phyloP scores from a whole-genome alignment of 2,888 invertebrate species.

The Tineola bisselliella region DNA sequence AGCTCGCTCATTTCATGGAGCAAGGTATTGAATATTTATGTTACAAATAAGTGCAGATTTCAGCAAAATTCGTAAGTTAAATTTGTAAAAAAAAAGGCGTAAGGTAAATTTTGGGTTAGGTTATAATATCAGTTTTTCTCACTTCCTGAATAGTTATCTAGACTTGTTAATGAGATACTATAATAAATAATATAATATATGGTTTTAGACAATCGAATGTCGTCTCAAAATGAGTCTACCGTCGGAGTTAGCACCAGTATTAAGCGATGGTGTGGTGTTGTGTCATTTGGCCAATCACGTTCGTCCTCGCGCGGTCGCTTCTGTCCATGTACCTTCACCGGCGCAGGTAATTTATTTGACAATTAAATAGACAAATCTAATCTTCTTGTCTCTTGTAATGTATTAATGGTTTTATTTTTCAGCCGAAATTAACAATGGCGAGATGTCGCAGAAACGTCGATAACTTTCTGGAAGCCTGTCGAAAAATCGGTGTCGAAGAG shows the following conservation, averaged over 20 bases:
- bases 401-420: slow-evolving; percentile 18
- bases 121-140: no score
- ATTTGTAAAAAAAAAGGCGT: no score
- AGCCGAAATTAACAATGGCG: slow-evolving; percentile 96
- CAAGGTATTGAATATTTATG: no score
- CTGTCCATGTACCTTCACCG: slow-evolving; percentile 94
- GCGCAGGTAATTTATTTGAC: slow-evolving; percentile 80
- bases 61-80: no score
- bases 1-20: no score
- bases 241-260: slow-evolving; percentile 82
- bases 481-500: slow-evolving; percentile 94
- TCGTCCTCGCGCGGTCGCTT: slow-evolving; percentile 88
- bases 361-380: no score
- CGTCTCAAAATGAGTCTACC: slow-evolving; percentile 91
- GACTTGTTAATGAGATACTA: no score
- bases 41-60: no score
- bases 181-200: neutral
- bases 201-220: slow-evolving; percentile 83
- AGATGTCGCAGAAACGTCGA: slow-evolving; percentile 94
- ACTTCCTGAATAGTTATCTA: no score
- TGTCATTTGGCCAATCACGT: slow-evolving; percentile 96
- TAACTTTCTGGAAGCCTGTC: slow-evolving; percentile 94
- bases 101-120: no score
- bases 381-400: no score
- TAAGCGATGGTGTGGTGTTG: slow-evolving; percentile 92